A percentile compares a stretch with the other conserved stretches of the same genome.
Conservation (phyloP, 1,140 invertebrate genomes). For the Drosophila obscura region DNA sequence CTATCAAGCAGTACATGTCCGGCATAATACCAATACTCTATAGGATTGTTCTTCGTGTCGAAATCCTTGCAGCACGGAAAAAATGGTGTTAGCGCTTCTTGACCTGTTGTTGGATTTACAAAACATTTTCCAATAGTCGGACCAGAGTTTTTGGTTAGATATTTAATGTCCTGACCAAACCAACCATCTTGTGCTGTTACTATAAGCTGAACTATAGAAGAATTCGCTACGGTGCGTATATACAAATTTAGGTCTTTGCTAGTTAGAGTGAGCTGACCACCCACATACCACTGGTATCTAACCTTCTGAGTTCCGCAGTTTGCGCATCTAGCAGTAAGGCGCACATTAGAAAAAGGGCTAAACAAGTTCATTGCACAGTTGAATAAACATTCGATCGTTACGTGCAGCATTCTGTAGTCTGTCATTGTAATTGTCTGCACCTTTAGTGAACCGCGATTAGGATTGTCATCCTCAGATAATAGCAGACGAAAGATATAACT, state of each 20-base stretch:
- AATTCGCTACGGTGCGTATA: background rate
- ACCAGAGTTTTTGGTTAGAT: background rate
- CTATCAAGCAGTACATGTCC: slow-evolving; percentile 15
- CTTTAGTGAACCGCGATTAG: background rate
- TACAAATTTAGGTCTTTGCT: background rate
- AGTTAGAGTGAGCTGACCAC: background rate
- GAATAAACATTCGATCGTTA: slow-evolving; percentile 26
- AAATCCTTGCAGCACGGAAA: slow-evolving; percentile 39
- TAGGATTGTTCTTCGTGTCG: background rate
- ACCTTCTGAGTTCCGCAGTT: slow-evolving; percentile 12
- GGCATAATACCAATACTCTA: slow-evolving; percentile 45
- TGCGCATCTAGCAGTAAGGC: slow-evolving; percentile 8
- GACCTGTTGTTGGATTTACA: slow-evolving; percentile 15
- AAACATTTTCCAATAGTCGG: slow-evolving; percentile 14
- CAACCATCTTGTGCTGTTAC: slow-evolving; percentile 12
- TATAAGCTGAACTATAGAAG: background rate
- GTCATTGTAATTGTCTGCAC: slow-evolving; percentile 17
- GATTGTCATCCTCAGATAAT: slow-evolving; percentile 36
- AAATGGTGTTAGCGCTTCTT: slow-evolving; percentile 34
- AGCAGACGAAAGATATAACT: slow-evolving; percentile 28
- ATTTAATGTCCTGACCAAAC: background rate
- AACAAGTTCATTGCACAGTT: slow-evolving; percentile 30
- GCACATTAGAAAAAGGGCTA: slow-evolving; percentile 15
- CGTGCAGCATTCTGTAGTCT: background rate
- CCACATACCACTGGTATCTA: slow-evolving; percentile 33